Evolutionary conservation across 2,888 invertebrate genomes (phyloP).

Genomic region (Cosmia trapezina): DNA sequence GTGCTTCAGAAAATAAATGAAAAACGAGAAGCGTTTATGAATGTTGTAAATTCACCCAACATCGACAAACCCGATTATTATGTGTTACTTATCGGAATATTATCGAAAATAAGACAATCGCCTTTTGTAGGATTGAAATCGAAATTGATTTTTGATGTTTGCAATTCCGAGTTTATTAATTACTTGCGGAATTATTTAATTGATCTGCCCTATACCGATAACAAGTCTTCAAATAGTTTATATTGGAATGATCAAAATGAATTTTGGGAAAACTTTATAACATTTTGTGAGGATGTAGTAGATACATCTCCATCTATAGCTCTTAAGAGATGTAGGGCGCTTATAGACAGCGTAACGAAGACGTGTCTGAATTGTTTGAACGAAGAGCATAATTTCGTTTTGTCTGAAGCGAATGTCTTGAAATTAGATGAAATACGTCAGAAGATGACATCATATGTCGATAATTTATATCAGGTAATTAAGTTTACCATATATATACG

Average conservation of each 20-base stretch:
- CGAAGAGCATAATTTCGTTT: slow-evolving; percentile 70
- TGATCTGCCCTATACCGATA: slow-evolving; percentile 76
- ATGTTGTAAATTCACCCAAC: slow-evolving; percentile 72
- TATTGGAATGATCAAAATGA: slow-evolving; percentile 80
- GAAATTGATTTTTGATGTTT: slow-evolving; percentile 77
- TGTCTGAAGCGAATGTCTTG: slow-evolving; percentile 67
- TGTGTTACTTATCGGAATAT: slow-evolving; percentile 80
- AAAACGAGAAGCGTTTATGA: slow-evolving; percentile 75
- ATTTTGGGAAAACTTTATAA: slow-evolving; percentile 82
- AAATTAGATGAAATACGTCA: slow-evolving; percentile 72
- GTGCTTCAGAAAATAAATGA: slow-evolving; percentile 76
- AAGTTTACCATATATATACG: too few species aligned
- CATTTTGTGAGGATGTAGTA: slow-evolving; percentile 79
- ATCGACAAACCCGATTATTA: slow-evolving; percentile 77
- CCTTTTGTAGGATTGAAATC: slow-evolving; percentile 80
- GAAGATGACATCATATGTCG: slow-evolving; percentile 57
- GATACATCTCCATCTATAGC: slow-evolving; percentile 79
- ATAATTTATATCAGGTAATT: too few species aligned
- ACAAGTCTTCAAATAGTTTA: slow-evolving; percentile 63
- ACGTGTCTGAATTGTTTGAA: slow-evolving; percentile 75
- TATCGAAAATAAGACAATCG: slow-evolving; percentile 80
- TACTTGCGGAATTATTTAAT: slow-evolving; percentile 77
- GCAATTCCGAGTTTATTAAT: slow-evolving; percentile 78
- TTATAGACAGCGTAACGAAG: slow-evolving; percentile 76
- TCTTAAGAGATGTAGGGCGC: slow-evolving; percentile 74